These are phyloP conservation scores for Stegophylla sp. DNA, from an alignment of 2,888 invertebrate genomes.

Conservation along the genomic window DNA sequence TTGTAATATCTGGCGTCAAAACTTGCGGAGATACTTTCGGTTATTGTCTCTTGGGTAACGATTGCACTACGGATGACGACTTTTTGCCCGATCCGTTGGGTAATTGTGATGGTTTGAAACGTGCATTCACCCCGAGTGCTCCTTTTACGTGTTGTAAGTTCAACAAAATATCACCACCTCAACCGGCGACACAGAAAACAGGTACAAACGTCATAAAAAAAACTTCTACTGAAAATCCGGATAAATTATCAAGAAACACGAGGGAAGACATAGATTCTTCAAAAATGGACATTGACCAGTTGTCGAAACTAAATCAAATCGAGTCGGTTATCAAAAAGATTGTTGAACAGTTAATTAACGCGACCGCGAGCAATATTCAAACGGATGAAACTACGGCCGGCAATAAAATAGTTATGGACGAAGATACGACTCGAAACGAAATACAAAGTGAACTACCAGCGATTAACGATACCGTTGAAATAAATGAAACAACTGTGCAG, in stretches of 20 bases:
- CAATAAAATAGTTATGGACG: not conserved
- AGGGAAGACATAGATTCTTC: slow-evolving; percentile 12
- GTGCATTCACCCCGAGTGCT: slow-evolving; percentile 65
- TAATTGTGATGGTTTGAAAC: slow-evolving; percentile 65
- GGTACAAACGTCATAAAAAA: not conserved
- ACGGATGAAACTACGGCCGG: not conserved
- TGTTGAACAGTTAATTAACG: slow-evolving; percentile 45
- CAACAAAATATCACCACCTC: not conserved
- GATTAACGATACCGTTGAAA: not conserved
- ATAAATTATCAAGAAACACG: not conserved
- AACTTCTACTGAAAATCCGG: not conserved
- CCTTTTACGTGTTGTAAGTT: slow-evolving; percentile 65
- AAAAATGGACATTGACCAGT: slow-evolving; percentile 13
- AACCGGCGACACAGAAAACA: not conserved
- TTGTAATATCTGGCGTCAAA: slow-evolving; percentile 65
- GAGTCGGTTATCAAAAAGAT: slow-evolving; percentile 39
- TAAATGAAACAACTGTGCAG: not conserved
- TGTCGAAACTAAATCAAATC: slow-evolving; percentile 41
- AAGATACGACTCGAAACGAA: not conserved
- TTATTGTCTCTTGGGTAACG: slow-evolving; percentile 65
- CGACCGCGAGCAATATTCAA: slow-evolving; percentile 28
- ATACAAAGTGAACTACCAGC: not conserved
- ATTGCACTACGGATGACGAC: slow-evolving; percentile 65
- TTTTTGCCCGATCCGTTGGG: slow-evolving; percentile 64
- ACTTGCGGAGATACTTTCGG: slow-evolving; percentile 65